Base-by-base conservation (phyloP, 1,140 invertebrate species). In the Conus ventricosus region DNA sequence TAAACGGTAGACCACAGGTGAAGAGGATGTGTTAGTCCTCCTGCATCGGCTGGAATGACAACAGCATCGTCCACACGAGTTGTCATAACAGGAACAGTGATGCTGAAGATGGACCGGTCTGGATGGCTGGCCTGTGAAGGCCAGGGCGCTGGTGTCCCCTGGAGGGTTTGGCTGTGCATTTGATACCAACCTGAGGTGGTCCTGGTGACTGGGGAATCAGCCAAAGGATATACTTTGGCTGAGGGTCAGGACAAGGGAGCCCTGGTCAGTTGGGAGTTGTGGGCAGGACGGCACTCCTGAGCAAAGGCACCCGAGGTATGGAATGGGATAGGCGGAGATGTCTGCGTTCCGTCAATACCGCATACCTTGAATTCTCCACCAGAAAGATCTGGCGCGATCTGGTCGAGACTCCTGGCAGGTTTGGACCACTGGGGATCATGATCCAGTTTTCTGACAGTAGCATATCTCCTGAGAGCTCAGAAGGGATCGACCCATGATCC, bases 401-500 rank as follows among this genome's bases (percentile, higher is more conserved):
- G 75, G 27, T 39, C 27, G 15, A n/a, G 27, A 78, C 75, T 78
- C 75, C 75, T n/a, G 75, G 13, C 75, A 78, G 75, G 75, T 78
- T 39, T 39, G 23, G 75, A 39, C 23, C 75, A n/a, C 23, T 78
- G 23, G 75, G 75, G n/a, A 78, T 78, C 75, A 78, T 78, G 75
- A 23, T 5, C 39, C 75, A 11, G n/a, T 78, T 78, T 78, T 78
- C 75, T 78, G 75, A n/a, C 39, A 10, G n/a, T 2, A n/a, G 23
- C 75, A n/a, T 39, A 78, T 78, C 75, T 39, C n/a, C 75, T 23
- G 27, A 5, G 75, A 78, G n/a, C 75, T 78, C 75, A 78, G 75
- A 10, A 78, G 75, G 75, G 10, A 10, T n/a, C 11, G 2, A 78
- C 5, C 75, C 75, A 78, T 78, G 75, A 78, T 78, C 27, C 27